Evolutionary conservation across 1,140 invertebrate species (phyloP), one percentile per base, ranked within the genome.

Genomic region (Andrena cerasifolii): DNA sequence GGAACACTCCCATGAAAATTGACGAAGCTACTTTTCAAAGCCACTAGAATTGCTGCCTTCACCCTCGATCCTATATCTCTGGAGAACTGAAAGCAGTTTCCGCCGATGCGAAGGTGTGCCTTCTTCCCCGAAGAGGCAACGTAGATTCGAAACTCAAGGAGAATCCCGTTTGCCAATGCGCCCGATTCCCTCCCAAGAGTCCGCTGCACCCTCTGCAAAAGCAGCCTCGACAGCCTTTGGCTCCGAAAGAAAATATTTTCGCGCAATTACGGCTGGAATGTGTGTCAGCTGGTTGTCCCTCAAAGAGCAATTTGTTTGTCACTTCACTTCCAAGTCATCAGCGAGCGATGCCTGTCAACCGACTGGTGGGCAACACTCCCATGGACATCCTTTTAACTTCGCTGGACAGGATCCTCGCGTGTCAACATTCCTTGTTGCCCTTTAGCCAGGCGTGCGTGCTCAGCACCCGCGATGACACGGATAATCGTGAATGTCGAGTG

Each of bases 401-500:
- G 68, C 62, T 36, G 66, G 71, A 49, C 59, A 53, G 26, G 53
- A 51, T 73, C 56, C 26, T 80, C 33, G 33, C 26, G 40, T 45
- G 43, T 3, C 51, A 51, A 31, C 21, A 21, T 18, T 10, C 56
- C 47, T 21, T 75, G 36, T 83, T 68, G 21, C 59, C n/a, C 73
- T 56, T 58, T 47, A 31, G 8, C 26, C 16, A n/a, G 18, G 49
- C 45, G 28, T 65, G 43, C 36, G 12, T 65, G 58, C 5, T n/a
- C 31, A 40, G 53, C 62, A 10, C 26, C 28, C 31, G 21, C 54
- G 83, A 85, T 85, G 59, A 36, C 43, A 16, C 45, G 47, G 75
- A 85, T 80, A 85, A 82, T 79, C 65, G 36, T 21, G 76, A 65
- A 72, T 78, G 67, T 65, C 63, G 71, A n/a, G 63, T 24, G 33